Evolutionary conservation across 2,888 invertebrate genomes (phyloP).

Genomic region (Phaedon cochleariae): DNA sequence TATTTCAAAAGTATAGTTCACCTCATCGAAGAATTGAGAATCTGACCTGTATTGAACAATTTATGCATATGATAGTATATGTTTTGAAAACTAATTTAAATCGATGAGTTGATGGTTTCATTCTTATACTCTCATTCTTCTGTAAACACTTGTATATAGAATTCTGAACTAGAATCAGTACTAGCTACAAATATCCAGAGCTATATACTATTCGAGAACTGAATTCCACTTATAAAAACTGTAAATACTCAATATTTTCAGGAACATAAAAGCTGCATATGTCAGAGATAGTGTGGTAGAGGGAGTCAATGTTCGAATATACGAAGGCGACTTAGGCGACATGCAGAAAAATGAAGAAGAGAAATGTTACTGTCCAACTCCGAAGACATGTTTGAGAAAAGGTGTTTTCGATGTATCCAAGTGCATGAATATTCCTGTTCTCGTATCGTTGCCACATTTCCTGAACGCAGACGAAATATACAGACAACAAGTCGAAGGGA

Average conservation of each 20-base stretch:
- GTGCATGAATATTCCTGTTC: slow-evolving; percentile 77
- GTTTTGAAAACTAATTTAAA: no score
- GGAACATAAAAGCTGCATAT: slow-evolving; percentile 71
- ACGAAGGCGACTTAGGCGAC: slow-evolving; percentile 76
- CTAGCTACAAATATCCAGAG: no score
- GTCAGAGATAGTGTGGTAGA: slow-evolving; percentile 68
- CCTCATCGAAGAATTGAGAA: no score
- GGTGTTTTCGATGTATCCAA: slow-evolving; percentile 76
- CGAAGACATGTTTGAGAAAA: slow-evolving; percentile 72
- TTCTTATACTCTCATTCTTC: no score
- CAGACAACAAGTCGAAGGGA: slow-evolving; percentile 66
- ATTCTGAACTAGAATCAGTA: no score
- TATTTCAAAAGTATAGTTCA: no score
- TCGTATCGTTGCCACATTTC: slow-evolving; percentile 83
- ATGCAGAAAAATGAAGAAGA: slow-evolving; percentile 64
- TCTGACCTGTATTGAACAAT: no score
- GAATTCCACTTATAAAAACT: no score
- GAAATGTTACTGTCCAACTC: slow-evolving; percentile 66
- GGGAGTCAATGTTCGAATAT: slow-evolving; percentile 74
- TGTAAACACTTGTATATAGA: no score
- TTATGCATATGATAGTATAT: no score
- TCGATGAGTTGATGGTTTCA: no score
- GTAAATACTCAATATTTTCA: not conserved
- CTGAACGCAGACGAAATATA: slow-evolving; percentile 66
- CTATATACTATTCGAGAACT: no score